Conservation (phyloP, 2,888 invertebrate genomes). For the Noctua pronuba region DNA sequence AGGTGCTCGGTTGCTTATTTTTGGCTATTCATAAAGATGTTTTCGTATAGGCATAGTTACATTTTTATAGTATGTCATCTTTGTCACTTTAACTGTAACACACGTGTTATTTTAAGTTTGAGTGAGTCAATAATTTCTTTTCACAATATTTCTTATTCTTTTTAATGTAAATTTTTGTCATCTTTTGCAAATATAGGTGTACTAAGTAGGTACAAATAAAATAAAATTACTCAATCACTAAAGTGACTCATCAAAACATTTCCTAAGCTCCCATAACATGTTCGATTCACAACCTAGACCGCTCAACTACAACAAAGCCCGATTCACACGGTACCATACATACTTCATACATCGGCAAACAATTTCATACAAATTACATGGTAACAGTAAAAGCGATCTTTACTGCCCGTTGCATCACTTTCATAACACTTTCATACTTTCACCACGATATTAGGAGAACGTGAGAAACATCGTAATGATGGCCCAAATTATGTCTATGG, state of each 20-base stretch:
- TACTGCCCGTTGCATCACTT: slow-evolving; percentile 37
- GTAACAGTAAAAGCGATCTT: slow-evolving; percentile 42
- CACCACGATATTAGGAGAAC: slow-evolving; percentile 49
- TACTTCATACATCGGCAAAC: not conserved
- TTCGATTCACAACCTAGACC: not conserved
- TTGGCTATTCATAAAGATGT: not conserved
- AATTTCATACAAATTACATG: slow-evolving; percentile 26
- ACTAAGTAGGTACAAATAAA: no score
- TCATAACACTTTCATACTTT: slow-evolving; percentile 58
- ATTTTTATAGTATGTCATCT: not conserved
- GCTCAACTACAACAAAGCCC: not conserved
- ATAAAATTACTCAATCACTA: no score
- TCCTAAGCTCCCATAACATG: not conserved
- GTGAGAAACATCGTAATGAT: slow-evolving; percentile 54
- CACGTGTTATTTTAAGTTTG: not conserved
- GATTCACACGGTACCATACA: slow-evolving; percentile 25
- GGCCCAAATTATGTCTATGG: slow-evolving; percentile 28
- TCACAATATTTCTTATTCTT: not conserved
- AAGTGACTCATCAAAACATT: not conserved
- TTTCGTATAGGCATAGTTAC: not conserved
- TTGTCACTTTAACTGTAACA: not conserved
- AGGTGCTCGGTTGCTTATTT: not conserved
- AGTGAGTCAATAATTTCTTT: not conserved
- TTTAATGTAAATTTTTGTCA: not conserved
- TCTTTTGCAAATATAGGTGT: no score